Base-by-base conservation (phyloP, 2,113 vertebrate genomes). In the Carassius auratus region DNA sequence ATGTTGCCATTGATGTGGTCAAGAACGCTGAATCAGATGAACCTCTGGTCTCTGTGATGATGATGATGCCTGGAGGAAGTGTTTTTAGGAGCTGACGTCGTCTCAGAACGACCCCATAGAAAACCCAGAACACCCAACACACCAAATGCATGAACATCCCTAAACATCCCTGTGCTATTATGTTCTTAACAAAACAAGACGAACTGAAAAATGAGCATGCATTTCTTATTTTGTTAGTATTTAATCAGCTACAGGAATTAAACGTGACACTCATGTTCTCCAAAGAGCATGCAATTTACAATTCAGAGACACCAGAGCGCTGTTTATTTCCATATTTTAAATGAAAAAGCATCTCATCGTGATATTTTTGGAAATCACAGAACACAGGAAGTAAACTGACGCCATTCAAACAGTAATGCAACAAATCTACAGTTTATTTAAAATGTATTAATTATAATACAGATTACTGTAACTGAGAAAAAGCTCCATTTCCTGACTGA, bases 391-490 rank as follows among this genome's bases (percentile, higher is more conserved):
- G 42, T 48, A 52, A 52, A 52, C 52, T 55, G 52, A 55, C 5
- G 5, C 15, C 14, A 17, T 19, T 55, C 52, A 52, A 52, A 52
- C 14, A 52, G 50, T 50, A 14, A 52, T 52, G 50, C 50, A 52
- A 14, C 3, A 52, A 55, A 55, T 5, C 17, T 55, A 55, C 17
- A 55, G 52, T 55, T 55, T 17, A 55, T 55, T 17, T 17, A 55
- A 55, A 55, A 6, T 1, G 15, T 55, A 5, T 55, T 55, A 38
- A 38, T 38, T 38, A 38, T 38, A 38, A 38, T 38, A 38, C 33
- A 61, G 77, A 78, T 89, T 88, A 86, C 85, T 83, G 85, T 89
- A 89, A 91, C 68, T 84, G 52, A 83, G 76, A 84, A n/a, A 82
- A 76, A 82, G 64, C 6, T 33, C 19, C 6, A 36, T 21, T 89